Conservation (phyloP, 2,797 vertebrate species). For the Pogoniulus pusillus region DNA sequence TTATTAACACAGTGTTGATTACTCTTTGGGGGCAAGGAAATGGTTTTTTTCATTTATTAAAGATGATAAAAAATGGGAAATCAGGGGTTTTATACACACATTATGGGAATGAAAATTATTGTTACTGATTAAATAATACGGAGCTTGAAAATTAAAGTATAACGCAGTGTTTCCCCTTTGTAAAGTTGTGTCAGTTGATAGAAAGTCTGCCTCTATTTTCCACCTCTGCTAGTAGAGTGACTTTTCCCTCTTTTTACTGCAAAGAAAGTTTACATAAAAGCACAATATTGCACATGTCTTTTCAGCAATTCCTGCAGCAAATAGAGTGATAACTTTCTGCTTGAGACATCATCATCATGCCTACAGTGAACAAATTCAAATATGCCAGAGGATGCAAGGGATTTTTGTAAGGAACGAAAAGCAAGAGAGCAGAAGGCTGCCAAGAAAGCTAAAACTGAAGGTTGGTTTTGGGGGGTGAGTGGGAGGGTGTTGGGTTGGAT, state of each 20-base stretch:
- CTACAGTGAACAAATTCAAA: not conserved
- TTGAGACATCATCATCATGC: not conserved
- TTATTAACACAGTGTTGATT: slow-evolving; percentile 73
- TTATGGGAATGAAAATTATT: slow-evolving; percentile 56
- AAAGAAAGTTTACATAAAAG: slow-evolving; percentile 2
- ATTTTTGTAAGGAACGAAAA: not conserved
- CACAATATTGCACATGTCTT: not conserved
- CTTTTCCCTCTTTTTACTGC: not conserved
- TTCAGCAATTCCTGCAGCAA: not conserved
- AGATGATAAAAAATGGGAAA: slow-evolving; percentile 57
- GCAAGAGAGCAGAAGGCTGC: not conserved
- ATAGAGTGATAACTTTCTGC: not conserved
- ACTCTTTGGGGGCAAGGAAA: slow-evolving; percentile 64
- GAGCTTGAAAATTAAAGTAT: slow-evolving; percentile 56
- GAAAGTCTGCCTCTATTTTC: slow-evolving; percentile 7
- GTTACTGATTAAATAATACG: slow-evolving; percentile 63
- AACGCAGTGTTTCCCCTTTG: slow-evolving; percentile 29
- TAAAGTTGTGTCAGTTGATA: slow-evolving; percentile 5
- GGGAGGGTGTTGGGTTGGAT: not conserved
- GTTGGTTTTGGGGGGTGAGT: rapidly evolving
- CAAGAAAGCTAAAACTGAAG: not conserved
- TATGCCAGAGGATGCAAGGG: not conserved
- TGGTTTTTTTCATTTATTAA: slow-evolving; percentile 56
- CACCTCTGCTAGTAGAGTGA: not conserved
- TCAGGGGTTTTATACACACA: slow-evolving; percentile 36